A percentile compares a stretch with the other conserved stretches of the same genome.
phyloP scores from a whole-genome alignment of 2,797 vertebrate species.

The Neoniphon sammara region DNA sequence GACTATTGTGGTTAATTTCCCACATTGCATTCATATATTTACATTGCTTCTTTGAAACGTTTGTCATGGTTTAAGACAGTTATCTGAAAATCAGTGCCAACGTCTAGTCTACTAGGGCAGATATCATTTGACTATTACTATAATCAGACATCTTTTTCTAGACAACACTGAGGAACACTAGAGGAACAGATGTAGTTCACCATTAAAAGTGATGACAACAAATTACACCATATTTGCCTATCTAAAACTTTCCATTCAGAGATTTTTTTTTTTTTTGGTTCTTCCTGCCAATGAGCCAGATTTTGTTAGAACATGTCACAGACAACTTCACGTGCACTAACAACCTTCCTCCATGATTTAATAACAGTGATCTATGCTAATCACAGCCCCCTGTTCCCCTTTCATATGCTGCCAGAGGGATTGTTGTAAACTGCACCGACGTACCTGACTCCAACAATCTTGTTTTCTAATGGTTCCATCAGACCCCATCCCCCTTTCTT shows the following conservation, averaged over 20 bases:
- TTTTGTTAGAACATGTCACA: slow-evolving; percentile 74
- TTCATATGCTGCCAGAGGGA: slow-evolving; percentile 82
- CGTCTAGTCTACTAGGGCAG: slow-evolving; percentile 14
- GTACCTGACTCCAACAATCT: slow-evolving; percentile 89
- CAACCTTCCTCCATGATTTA: slow-evolving; percentile 87
- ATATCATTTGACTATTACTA: slow-evolving; percentile 36
- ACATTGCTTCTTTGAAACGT: slow-evolving; percentile 33
- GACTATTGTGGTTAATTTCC: slow-evolving; percentile 57
- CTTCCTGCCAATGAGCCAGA: slow-evolving; percentile 57
- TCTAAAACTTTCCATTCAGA: slow-evolving; percentile 56
- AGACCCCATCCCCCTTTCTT: slow-evolving; percentile 74
- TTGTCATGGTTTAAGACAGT: slow-evolving; percentile 40
- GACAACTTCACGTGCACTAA: slow-evolving; percentile 73
- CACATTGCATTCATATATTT: slow-evolving; percentile 42
- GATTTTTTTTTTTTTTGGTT: slow-evolving; percentile 63
- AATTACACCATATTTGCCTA: slow-evolving; percentile 47
- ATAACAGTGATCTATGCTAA: slow-evolving; percentile 91
- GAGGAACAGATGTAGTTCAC: slow-evolving; percentile 62
- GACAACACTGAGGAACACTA: slow-evolving; percentile 30
- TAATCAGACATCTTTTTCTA: slow-evolving; percentile 34
- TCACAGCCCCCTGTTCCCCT: slow-evolving; percentile 67
- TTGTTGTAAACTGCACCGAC: slow-evolving; percentile 91
- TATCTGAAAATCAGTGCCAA: slow-evolving; percentile 32
- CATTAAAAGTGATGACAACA: slow-evolving; percentile 64
- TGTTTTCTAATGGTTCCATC: slow-evolving; percentile 84